These are phyloP conservation scores for Holothuria glaberrima DNA, from an alignment of 35 echinoderm and acorn worm genomes.

Conservation along the genomic window DNA sequence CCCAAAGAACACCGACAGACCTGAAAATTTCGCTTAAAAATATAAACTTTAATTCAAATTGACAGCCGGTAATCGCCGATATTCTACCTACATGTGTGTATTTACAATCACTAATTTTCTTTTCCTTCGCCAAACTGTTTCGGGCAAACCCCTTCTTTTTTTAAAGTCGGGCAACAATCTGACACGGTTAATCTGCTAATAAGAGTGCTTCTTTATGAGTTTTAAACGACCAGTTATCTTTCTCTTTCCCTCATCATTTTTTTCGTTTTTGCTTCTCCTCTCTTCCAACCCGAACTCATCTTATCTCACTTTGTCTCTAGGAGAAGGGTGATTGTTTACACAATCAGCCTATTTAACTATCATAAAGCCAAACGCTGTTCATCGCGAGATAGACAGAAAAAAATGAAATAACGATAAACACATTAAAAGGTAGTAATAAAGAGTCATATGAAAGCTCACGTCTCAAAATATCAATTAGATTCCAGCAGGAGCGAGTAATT, in stretches of 20 bases:
- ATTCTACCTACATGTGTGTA: conserved; percentile 37
- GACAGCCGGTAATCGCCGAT: conserved; percentile 29
- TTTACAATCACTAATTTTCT: conserved; percentile 10
- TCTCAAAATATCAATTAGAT: conserved; percentile 51
- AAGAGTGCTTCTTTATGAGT: conserved; percentile 31
- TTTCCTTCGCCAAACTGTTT: background rate
- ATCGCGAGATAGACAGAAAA: background rate
- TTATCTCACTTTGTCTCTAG: conserved; percentile 1
- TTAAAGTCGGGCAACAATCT: conserved; percentile 22
- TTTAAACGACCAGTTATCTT: conserved; percentile 22
- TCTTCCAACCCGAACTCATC: conserved; percentile 7
- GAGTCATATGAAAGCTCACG: conserved; percentile 6
- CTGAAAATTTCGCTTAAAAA: conserved; percentile 31
- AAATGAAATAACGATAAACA: conserved; percentile 58
- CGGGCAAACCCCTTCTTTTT: no score
- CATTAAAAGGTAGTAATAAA: conserved; percentile 47
- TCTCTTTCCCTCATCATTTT: background rate
- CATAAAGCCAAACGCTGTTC: conserved; percentile 33
- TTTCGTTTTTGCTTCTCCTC: background rate
- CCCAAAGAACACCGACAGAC: conserved; percentile 2
- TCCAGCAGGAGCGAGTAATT: background rate
- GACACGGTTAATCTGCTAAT: conserved; percentile 14
- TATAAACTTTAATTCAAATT: conserved; percentile 12
- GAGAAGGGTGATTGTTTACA: conserved; percentile 21
- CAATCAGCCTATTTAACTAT: conserved; percentile 49